These are phyloP conservation scores for Gymnopithys bicolor DNA, from an alignment of 2,797 vertebrate genomes.

Conservation along the genomic window DNA sequence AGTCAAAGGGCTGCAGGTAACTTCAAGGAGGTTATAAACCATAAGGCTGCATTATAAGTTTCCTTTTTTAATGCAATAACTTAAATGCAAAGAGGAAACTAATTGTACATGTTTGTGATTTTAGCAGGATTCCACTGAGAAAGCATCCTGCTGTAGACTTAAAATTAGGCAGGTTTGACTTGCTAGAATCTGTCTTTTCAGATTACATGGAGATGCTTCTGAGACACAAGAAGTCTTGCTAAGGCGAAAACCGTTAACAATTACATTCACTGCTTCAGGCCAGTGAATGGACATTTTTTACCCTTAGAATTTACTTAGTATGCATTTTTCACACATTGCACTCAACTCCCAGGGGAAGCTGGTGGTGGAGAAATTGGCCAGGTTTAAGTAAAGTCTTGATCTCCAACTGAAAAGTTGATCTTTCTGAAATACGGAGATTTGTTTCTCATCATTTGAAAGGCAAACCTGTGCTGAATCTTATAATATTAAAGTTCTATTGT, in stretches of 20 bases:
- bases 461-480: background rate
- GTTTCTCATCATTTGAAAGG: background rate
- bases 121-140: conserved; percentile 30
- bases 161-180: background rate
- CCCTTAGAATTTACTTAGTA: background rate
- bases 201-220: background rate
- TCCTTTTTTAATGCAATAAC: background rate
- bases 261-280: conserved; percentile 5
- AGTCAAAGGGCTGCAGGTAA: background rate
- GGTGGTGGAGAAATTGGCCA: background rate
- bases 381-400: background rate
- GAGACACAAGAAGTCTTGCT: background rate
- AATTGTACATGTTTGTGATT: background rate
- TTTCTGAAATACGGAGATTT: background rate
- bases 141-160: background rate
- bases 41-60: background rate
- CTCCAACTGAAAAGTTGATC: background rate
- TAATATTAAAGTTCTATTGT: background rate
- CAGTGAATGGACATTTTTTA: background rate
- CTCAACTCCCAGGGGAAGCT: background rate
- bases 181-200: conserved; percentile 31
- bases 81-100: background rate
- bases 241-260: background rate
- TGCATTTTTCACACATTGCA: background rate
- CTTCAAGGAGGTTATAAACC: background rate